Base-by-base conservation (phyloP, 2,888 invertebrate species). In the Lacanobia wlatinum region DNA sequence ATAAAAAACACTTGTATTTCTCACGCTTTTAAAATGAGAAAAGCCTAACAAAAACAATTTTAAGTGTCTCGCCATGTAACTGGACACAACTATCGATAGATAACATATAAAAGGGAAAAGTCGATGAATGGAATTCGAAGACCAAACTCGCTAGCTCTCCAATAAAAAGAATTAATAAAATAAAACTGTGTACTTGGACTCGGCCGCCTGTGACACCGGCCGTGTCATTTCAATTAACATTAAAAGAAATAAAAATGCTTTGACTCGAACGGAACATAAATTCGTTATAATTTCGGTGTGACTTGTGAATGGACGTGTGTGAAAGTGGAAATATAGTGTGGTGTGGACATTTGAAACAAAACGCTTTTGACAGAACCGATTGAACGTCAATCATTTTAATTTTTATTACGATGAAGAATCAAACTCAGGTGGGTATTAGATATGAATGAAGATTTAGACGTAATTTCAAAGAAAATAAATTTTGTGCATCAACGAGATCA, bases 141-240 rank as follows among this genome's bases (percentile, higher is more conserved):
- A 88, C 87, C 90, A 87, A 90, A 91, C 91, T 88, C 89, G 90
- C 89, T 89, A 90, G 90, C 87, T 87, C 87, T 88, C 88, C 80
- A 89, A 92, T 91, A 93, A 93, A 93, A 92, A 91, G 90, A 91
- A 92, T 92, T 90, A 92, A 93, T 91, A 92, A 91, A 92, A 85
- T 83, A 91, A 91, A 92, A 90, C 89, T 89, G 89, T 88, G 88
- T 84, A 87, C 76, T 85, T 86, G 87, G 80, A 80, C 73, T 78
- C 58, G 78, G 66, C 82, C 82, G 90, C 83, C 89, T 89, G 90
- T 88, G 91, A 92, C 92, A 92, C 91, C 88, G 90, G 78, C 88
- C 90, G 89, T 91, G 92, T 95, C 92, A 92, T 93, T 95, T 96
- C 94, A 95, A 96, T 96, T 95, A 95, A 93, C 92, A 92, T 94